Conservation (phyloP, 2,797 vertebrate genomes). For the Florisuga fusca region DNA sequence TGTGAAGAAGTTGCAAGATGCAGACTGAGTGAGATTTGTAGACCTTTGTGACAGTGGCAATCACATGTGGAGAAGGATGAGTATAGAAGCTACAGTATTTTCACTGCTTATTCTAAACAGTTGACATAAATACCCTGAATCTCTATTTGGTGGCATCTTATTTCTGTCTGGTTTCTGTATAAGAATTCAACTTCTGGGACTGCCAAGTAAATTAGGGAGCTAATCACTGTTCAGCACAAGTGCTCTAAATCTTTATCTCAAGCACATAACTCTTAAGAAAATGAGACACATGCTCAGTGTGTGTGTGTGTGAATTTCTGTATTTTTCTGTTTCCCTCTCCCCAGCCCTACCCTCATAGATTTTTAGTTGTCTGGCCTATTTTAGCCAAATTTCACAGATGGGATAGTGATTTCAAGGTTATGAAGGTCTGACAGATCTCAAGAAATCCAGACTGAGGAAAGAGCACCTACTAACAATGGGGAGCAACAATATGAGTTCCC, state of each 20-base stretch:
- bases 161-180: neutral
- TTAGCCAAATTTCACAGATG: neutral
- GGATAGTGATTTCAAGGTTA: neutral
- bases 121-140: neutral
- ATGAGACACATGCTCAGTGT: neutral
- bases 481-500: neutral
- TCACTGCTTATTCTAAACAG: neutral
- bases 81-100: neutral
- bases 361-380: neutral
- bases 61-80: neutral
- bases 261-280: neutral
- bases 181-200: neutral
- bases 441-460: neutral
- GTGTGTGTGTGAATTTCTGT: neutral
- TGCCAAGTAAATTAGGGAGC: constrained; percentile 6
- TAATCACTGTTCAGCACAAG: neutral
- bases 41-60: neutral
- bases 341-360: rapidly evolving
- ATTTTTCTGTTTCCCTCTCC: neutral
- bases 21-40: neutral
- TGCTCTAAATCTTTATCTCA: constrained; percentile 30
- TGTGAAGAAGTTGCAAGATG: neutral
- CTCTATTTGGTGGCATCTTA: neutral
- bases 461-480: neutral
- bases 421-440: neutral